These are phyloP conservation scores for Trachymyrmex septentrionalis DNA, from an alignment of 1,140 invertebrate genomes.

Conservation along the genomic window DNA sequence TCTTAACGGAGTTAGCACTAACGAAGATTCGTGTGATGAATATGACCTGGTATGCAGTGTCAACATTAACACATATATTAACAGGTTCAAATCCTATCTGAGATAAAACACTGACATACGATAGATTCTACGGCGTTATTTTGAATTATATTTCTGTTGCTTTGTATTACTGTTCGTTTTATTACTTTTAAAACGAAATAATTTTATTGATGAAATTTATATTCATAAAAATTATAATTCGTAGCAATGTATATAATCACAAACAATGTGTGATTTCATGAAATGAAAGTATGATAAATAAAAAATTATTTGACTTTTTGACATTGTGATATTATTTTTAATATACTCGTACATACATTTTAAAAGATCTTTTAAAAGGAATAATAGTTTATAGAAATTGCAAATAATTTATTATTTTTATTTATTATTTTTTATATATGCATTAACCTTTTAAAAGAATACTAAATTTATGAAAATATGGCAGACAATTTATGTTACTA, in stretches of 20 bases:
- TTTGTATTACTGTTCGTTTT: neutral
- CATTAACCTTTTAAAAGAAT: neutral
- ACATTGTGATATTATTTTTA: no score
- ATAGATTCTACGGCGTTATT: neutral
- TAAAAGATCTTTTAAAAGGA: no score
- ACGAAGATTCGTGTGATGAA: neutral
- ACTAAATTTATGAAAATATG: neutral
- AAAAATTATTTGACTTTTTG: neutral
- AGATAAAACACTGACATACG: constrained; percentile 6
- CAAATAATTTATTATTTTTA: no score
- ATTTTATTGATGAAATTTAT: neutral
- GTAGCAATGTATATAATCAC: neutral
- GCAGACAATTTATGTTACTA: neutral
- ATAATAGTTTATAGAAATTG: no score
- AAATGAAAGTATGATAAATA: neutral
- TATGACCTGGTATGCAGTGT: neutral
- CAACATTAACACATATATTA: constrained; percentile 7
- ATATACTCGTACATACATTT: no score
- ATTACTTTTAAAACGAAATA: neutral
- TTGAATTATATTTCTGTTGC: neutral
- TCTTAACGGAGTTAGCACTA: constrained; percentile 36
- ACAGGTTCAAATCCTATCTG: constrained; percentile 31
- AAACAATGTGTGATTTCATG: neutral
- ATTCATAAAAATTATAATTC: constrained; percentile 1
- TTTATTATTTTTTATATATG: neutral